phyloP scores from a whole-genome alignment of 2,113 vertebrate genomes.

The Planiliza haematocheilus region DNA sequence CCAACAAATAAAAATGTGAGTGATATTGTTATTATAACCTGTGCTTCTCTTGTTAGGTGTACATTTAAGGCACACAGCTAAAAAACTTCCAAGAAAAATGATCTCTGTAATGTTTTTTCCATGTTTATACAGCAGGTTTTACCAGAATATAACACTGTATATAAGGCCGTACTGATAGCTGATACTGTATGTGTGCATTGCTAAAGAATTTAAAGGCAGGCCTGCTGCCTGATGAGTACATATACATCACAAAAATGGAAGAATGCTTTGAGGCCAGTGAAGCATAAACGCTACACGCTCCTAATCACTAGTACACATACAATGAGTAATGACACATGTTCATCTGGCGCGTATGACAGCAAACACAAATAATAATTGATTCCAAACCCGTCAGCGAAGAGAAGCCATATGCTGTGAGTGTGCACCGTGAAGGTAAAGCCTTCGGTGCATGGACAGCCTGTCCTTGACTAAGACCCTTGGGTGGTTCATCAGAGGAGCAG shows the following conservation, averaged over 20 bases:
- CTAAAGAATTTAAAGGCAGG: neutral
- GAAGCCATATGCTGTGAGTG: conserved; percentile 16
- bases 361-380: conserved; percentile 44
- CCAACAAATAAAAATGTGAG: neutral
- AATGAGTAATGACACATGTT: conserved; percentile 15
- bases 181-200: neutral
- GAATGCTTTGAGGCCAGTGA: conserved; percentile 14
- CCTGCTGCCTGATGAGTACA: conserved; percentile 28
- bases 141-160: no score
- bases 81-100: neutral
- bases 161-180: neutral
- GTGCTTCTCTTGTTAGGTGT: neutral
- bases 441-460: conserved; percentile 13
- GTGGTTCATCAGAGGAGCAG: conserved; percentile 22
- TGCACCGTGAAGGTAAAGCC: conserved; percentile 35
- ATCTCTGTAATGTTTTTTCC: neutral
- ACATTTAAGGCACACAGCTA: neutral
- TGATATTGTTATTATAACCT: neutral
- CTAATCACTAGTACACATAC: conserved; percentile 3
- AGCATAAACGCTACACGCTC: conserved; percentile 12
- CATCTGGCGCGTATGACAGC: conserved; percentile 22
- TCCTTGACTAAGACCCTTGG: conserved; percentile 11
- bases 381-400: conserved; percentile 33
- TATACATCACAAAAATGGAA: conserved; percentile 24
- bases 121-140: neutral